phyloP scores from a whole-genome alignment of 2,113 vertebrate genomes.

The Garra rufa region DNA sequence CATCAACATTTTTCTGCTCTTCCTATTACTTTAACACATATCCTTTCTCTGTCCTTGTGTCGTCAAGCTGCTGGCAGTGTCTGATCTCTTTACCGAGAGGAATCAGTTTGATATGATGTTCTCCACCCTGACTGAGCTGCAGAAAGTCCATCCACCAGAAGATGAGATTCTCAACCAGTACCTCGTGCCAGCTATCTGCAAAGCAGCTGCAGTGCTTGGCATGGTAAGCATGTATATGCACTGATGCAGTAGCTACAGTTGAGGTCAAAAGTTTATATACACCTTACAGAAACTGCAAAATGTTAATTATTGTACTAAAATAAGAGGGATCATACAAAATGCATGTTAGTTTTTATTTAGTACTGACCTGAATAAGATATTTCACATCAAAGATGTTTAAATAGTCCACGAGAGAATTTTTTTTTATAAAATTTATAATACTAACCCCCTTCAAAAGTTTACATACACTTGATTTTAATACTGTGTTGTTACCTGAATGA shows the following conservation, averaged over 20 bases:
- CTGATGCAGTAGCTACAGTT: background rate
- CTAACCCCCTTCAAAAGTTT: too few species aligned
- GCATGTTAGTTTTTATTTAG: too few species aligned
- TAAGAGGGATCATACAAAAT: too few species aligned
- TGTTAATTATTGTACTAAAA: too few species aligned
- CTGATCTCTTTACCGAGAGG: constrained; percentile 96
- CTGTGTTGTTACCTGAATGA: too few species aligned
- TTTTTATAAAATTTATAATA: too few species aligned
- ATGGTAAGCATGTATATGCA: constrained; percentile 83
- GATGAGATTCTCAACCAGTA: constrained; percentile 97
- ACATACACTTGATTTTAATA: too few species aligned
- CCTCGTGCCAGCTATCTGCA: constrained; percentile 94
- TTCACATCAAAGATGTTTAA: too few species aligned
- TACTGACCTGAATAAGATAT: too few species aligned
- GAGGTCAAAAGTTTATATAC: too few species aligned
- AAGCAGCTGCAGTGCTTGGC: constrained; percentile 94
- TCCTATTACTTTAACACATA: background rate
- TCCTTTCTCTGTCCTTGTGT: background rate
- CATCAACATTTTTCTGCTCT: background rate
- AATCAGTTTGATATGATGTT: constrained; percentile 99
- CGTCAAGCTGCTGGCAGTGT: constrained; percentile 91
- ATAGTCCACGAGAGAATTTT: too few species aligned
- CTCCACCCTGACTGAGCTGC: constrained; percentile 87
- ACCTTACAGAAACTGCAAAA: too few species aligned
- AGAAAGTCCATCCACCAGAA: constrained; percentile 91